A percentile compares a stretch with the other conserved stretches of the same genome.
Conservation (phyloP, 2,797 vertebrate genomes). For the Tragopan temminckii region DNA sequence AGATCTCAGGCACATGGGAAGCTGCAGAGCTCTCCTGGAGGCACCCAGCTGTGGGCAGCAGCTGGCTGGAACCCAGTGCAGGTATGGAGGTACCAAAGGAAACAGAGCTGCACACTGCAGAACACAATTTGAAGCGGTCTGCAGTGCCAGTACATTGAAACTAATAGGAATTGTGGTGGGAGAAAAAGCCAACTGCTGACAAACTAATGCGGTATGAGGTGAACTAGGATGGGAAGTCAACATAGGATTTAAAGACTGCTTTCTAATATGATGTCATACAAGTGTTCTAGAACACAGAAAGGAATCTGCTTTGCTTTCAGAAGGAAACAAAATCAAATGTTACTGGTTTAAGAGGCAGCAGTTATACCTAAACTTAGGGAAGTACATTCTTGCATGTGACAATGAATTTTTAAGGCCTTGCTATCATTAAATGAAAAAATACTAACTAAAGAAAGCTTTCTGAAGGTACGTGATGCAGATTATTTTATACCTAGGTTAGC, state of each 20-base stretch:
- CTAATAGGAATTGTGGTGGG: accelerated
- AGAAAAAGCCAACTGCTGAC: neutral
- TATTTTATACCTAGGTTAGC: constrained; percentile 10
- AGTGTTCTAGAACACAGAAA: neutral
- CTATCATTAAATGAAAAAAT: neutral
- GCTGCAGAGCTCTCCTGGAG: neutral
- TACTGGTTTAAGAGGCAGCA: neutral
- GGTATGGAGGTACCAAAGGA: accelerated
- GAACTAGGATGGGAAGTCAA: neutral
- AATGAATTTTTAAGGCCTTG: neutral
- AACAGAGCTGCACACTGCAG: accelerated
- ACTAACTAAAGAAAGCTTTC: neutral
- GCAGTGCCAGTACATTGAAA: accelerated
- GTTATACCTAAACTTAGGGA: neutral
- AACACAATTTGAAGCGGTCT: accelerated
- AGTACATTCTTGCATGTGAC: neutral
- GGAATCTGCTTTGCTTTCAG: neutral
- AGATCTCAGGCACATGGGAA: accelerated
- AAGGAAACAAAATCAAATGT: neutral
- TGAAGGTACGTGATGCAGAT: neutral
- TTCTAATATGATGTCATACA: neutral
- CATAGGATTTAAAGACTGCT: neutral
- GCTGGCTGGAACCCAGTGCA: accelerated
- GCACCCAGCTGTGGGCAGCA: neutral
- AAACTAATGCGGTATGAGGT: neutral